Conservation (phyloP, 2,797 vertebrate species). For the Bryconaethiops microstoma region DNA sequence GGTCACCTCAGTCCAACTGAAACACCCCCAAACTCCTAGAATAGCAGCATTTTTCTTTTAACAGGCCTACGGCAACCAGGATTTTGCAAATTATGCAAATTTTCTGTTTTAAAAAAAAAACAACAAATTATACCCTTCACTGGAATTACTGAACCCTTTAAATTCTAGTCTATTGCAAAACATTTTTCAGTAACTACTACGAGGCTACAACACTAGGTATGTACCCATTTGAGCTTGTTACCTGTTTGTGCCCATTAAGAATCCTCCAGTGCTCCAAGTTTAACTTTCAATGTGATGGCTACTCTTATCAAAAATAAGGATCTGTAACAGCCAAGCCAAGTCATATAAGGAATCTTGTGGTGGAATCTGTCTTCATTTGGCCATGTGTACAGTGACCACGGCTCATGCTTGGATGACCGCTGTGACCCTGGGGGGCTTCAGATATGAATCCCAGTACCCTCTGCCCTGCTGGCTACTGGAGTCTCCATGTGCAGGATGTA, state of each 20-base stretch:
- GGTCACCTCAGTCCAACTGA: slow-evolving; percentile 3
- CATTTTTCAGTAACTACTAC: no score
- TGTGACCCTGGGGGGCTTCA: slow-evolving; percentile 32
- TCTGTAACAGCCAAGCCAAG: slow-evolving; percentile 7
- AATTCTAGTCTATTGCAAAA: not conserved
- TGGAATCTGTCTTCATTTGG: slow-evolving; percentile 6
- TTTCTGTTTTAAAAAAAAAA: not conserved
- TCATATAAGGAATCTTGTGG: slow-evolving; percentile 10
- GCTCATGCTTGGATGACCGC: slow-evolving; percentile 23
- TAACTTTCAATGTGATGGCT: slow-evolving; percentile 18
- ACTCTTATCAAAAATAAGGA: slow-evolving; percentile 1
- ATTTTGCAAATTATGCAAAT: not conserved
- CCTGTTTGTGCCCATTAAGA: not conserved
- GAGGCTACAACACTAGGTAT: no score
- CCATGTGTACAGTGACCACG: slow-evolving; percentile 4
- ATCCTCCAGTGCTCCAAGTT: not conserved
- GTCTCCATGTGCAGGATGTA: slow-evolving; percentile 54
- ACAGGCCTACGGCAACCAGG: slow-evolving; percentile 11
- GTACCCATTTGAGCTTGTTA: not conserved
- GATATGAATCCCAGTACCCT: slow-evolving; percentile 50
- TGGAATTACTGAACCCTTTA: not conserved
- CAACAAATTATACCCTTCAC: not conserved
- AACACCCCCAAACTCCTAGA: slow-evolving; percentile 18
- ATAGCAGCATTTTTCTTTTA: slow-evolving; percentile 28
- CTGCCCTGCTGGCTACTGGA: slow-evolving; percentile 39